Evolutionary conservation across 2,888 invertebrate species (phyloP), one percentile per base, ranked within the genome.

Genomic region (Amblyjoppa fuscipennis): DNA sequence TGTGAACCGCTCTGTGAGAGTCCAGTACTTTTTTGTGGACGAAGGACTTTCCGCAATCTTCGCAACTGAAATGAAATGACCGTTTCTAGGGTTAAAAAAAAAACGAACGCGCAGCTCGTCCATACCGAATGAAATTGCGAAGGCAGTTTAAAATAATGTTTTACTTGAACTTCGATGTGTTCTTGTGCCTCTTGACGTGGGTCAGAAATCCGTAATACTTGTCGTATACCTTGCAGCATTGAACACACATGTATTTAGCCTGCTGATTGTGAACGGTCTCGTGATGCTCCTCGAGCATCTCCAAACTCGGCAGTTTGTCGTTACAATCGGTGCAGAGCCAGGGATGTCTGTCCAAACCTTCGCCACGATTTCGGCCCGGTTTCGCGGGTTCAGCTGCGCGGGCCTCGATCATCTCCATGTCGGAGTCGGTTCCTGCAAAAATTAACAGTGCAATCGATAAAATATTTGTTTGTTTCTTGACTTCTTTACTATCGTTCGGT

Each of bases 171-270:
- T 96, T 95, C 41, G 96, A 93, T 89, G 95, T 95, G 81, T 95
- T 95, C 87, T 96, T 95, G 92, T 97, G 97, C 69, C 95, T 95
- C 86, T 95, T 94, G 0, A 96, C 96, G 93, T 97, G 97, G 77
- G 95, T 95, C 7, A 97, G 91, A 91, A 97, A 97, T 4, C 95
- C 95, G 83, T 95, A 94, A 92, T 96, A 96, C 90, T 96, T 96
- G 64, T 95, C 95, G 87, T 95, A 95, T 16, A 96, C 95, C 88
- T 96, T 96, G 66, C 96, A 96, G 91, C 97, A 97, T 89, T 96
- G 96, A 28, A 96, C 95, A 91, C 97, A 97, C 90, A 95, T 95
- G 89, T 96, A 97, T 6, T 96, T 96, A 0, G 95, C 95, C 85
- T 96, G 95, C 89, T 96, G 96, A 66, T 96, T 95, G 89, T 97